Evolutionary conservation across 2,113 vertebrate species (phyloP), one percentile per base, ranked within the genome.

Genomic region (Zapornia atra): DNA sequence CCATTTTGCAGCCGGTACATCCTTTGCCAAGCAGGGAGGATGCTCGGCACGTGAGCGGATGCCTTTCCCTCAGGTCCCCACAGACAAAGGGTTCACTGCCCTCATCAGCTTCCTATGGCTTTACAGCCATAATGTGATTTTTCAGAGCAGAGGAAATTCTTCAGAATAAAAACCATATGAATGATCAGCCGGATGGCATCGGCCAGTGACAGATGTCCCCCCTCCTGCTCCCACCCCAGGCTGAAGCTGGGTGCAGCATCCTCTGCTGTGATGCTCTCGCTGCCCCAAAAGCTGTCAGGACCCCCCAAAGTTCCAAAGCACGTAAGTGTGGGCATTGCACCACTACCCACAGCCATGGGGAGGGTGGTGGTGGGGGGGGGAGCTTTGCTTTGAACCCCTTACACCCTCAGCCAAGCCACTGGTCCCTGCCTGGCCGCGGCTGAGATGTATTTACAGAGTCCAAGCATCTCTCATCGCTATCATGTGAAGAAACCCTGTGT

Each of bases 131-230:
- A 19, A 72, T 16, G 3, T 29, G 18, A 22, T 36, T 81, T 64
- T 64, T 25, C 26, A 25, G 78, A 70, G 76, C 44, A 5, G 65
- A 22, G 26, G 40, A 25, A 69, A 53, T 25, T 51, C 44, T 77
- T 46, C 9, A 1, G 21, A 61, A 46, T 6, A 13, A 76, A 54
- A n/a, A 11, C 1, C 1, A 15, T 54, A 10, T 0, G 1, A 26
- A 21, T 2, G 26, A 29, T 13, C 14, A 5, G 26, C 9, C 0
- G 0, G 22, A 21, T 5, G 13, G 31, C 66, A 34, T 72, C 5
- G 2, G n/a, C 12, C 2, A 1, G 19, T 0, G 26, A 6, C 4
- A 1, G 19, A n/a, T 3, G 14, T 40, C 18, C 21, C 40, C 15
- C 22, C 5, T 9, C 14, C 51, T 9, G 44, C 19, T 69, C 50